Evolutionary conservation across 2,888 invertebrate genomes (phyloP), one percentile per base, ranked within the genome.

Genomic region (Eristalis intricaria): DNA sequence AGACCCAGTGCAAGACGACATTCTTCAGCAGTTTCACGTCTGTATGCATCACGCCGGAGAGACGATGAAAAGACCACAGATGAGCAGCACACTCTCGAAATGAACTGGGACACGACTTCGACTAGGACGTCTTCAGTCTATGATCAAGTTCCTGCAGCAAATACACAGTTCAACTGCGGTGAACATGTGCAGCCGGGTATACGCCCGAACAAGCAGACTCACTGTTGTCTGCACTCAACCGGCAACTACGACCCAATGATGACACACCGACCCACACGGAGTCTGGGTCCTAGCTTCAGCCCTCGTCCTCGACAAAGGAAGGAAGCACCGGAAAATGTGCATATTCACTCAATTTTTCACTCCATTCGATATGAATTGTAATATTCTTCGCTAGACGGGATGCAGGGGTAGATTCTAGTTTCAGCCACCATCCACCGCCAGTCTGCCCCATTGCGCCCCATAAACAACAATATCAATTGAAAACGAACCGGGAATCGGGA

Each of bases 331-430:
- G 88, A 88, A 88, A 84, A 84, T 84, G 84, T 88, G 80, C 88
- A 88, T 84, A 88, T 77, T 88, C 84, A 88, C 84, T 88, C 79
- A 84, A 88, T 88, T 84, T 88, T 88, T 88, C 88, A 88, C 84
- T 84, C 88, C 88, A 80, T 84, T 84, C 88, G 70, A 88, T 88
- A 77, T 84, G 88, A 88, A 88, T 88, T 80, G 88, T 81, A 88
- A 88, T 84, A 84, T 88, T 88, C 74, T 63, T 73, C 50, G 35
- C 43, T 23, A 3, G 50, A 11, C 22, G 43, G n/a, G 38, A 11
- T 15, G 38, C 32, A 23, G 50, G 38, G 26, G 64, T 32, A 22
- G n/a, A 8, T 19, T 69, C 35, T n/a, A 29, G 29, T 35, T 19
- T 35, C 15, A 38, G 23, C 38, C 60, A 35, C 13, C 15, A 10